Conservation (phyloP, 2,113 vertebrate species). For the Myiagra hebetior region DNA sequence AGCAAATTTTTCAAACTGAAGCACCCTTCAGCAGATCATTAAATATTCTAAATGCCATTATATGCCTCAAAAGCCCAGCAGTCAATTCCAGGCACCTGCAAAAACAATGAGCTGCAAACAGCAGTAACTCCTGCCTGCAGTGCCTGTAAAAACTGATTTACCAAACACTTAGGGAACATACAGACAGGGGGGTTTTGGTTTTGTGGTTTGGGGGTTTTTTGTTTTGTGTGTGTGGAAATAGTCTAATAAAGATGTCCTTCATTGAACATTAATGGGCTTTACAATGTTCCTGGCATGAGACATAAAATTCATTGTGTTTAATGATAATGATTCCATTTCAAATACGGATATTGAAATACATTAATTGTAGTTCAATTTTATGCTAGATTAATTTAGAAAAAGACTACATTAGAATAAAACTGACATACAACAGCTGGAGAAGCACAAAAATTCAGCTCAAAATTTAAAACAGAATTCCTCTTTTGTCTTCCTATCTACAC, state of each 20-base stretch:
- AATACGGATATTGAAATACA: not conserved
- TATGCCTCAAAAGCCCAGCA: not conserved
- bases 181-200: fast-evolving
- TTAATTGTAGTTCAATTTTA: not conserved
- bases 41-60: not conserved
- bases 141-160: not conserved
- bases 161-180: not conserved
- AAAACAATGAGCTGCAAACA: not conserved
- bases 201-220: not conserved
- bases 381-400: not conserved
- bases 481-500: not conserved
- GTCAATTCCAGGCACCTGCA: not conserved
- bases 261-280: not conserved
- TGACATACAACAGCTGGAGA: not conserved
- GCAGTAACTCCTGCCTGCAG: not conserved
- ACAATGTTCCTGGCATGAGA: not conserved
- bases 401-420: not conserved
- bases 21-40: not conserved
- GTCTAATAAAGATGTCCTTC: not conserved
- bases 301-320: not conserved
- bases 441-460: not conserved
- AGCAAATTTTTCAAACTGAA: not conserved
- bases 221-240: not conserved
- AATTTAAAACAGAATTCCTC: not conserved
- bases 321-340: not conserved